Evolutionary conservation across 2,888 invertebrate genomes (phyloP).

Genomic region (Sepioteuthis lessoniana): DNA sequence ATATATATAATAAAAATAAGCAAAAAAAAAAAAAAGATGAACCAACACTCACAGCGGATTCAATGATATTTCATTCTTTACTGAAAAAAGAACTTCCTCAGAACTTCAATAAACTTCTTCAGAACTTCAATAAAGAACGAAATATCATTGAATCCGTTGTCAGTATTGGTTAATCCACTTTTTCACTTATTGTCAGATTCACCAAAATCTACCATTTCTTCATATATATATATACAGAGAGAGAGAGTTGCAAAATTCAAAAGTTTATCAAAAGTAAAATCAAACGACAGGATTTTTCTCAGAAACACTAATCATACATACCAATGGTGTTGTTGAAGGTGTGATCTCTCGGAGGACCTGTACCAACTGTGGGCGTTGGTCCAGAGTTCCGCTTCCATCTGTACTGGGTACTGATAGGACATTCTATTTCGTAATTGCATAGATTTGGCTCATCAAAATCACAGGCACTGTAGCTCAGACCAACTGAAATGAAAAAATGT

Average conservation of each 20-base stretch:
- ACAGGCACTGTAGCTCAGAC: background rate
- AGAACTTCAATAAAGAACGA: no score
- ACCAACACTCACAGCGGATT: no score
- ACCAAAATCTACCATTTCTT: no score
- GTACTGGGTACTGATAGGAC: background rate
- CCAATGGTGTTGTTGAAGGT: background rate
- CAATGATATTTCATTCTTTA: no score
- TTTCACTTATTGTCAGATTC: no score
- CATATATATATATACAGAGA: background rate
- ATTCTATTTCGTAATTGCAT: background rate
- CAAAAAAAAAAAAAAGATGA: no score
- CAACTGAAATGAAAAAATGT: conserved; percentile 19
- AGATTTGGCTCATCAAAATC: conserved; percentile 45
- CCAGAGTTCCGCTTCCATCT: background rate
- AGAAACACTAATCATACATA: background rate
- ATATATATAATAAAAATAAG: no score
- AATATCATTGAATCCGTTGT: no score
- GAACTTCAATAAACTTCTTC: no score
- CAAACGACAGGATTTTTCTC: no score
- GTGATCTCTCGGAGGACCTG: background rate
- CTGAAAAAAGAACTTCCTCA: no score
- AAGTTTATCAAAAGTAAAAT: background rate
- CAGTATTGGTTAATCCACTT: no score
- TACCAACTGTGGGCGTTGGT: background rate
- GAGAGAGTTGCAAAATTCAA: background rate